Percentiles rank a stretch among this genome's conserved stretches.
phyloP scores from a whole-genome alignment of 2,113 vertebrate species.

The Apaloderma vittatum region DNA sequence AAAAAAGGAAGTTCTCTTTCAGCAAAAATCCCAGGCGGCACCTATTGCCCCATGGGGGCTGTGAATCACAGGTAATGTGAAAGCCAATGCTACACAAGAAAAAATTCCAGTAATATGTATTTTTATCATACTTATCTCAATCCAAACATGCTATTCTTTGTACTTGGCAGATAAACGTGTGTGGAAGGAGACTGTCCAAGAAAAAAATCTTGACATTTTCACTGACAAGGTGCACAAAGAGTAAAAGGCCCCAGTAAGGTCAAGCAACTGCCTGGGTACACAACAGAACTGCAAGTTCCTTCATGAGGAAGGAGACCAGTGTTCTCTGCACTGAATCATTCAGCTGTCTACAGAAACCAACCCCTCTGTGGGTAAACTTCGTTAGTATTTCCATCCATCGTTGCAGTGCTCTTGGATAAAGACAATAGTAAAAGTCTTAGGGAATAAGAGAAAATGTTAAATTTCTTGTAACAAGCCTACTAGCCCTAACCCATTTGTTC shows the following conservation, averaged over 20 bases:
- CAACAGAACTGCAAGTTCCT: neutral
- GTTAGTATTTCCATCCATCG: slow-evolving; percentile 7
- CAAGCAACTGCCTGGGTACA: neutral
- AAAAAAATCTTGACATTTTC: neutral
- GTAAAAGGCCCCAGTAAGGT: neutral
- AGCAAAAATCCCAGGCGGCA: slow-evolving; percentile 9
- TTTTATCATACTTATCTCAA: slow-evolving; percentile 38
- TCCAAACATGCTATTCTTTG: neutral
- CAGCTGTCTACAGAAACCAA: neutral
- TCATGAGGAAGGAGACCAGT: neutral
- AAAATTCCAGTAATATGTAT: neutral
- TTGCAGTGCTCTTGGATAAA: neutral
- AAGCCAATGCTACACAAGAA: neutral
- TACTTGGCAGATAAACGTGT: neutral
- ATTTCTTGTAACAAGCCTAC: neutral
- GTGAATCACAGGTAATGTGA: slow-evolving; percentile 22
- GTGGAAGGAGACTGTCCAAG: neutral
- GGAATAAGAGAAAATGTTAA: neutral
- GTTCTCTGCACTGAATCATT: neutral
- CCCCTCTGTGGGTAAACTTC: neutral
- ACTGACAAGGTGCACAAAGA: neutral
- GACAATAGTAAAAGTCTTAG: neutral
- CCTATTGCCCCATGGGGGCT: neutral
- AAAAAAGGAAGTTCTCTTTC: slow-evolving; percentile 20
- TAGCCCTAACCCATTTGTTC: neutral